Base-by-base conservation (phyloP, 2,888 invertebrate species). In the Coelinius sp. region DNA sequence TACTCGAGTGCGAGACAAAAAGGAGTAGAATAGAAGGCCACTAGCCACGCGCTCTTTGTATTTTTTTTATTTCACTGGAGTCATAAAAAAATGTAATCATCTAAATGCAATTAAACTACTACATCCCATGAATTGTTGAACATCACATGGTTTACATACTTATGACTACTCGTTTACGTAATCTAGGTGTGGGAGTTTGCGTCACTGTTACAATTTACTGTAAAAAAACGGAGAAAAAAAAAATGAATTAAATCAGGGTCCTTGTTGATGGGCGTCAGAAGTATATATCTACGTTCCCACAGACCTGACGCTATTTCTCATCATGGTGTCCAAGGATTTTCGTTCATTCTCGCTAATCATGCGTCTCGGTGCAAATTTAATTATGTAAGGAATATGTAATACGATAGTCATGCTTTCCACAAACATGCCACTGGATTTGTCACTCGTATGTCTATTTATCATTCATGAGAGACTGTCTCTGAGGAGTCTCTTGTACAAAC, bases 241-340 rank as follows among this genome's bases (percentile, higher is more conserved):
- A 17, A 25, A 25, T 64, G 14, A n/a, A 64, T 44, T 25, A 65
- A 27, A 31, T 46, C 27, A 59, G 14, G 27, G 17, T 62, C 22
- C 24, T 41, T 59, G 4, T 27, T n/a, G 59, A 62, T 67, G 62
- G 63, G 63, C 63, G 67, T 71, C 17, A 27, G 25, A 66, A 1
- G 8, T 1, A 35, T 1, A 56, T 66, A 66, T 66, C 56, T 53
- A 66, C 67, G 62, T 71, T 71, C 71, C 67, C 71, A 71, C 71
- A 63, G 52, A 38, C 8, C 10, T 31, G 59, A 59, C 10, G 12
- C 14, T 49, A 10, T 59, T 71, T 67, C 67, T 52, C 24, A 31
- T 38, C 24, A 5, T 5, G 49, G 44, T 12, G 31, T 17, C 46
- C 65, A 65, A 65, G 65, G 65, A 44, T 27, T 35, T 69, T 69